Conservation (phyloP, 64 coral and sea anemone genomes). For the Actinia tenebrosa region DNA sequence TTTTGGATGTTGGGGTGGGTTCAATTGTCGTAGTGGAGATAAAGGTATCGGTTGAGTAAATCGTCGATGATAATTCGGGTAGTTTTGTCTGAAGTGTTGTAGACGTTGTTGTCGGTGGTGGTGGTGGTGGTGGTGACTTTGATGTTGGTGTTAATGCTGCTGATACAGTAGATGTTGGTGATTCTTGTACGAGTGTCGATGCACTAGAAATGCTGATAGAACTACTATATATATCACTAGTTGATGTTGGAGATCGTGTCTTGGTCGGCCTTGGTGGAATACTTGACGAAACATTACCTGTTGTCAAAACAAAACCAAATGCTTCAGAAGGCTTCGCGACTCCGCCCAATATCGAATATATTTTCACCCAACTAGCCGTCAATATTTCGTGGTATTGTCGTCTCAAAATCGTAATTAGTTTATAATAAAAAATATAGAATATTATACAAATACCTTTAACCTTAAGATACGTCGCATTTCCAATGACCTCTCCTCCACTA, state of each 20-base stretch:
- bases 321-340: background rate
- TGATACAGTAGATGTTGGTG: background rate
- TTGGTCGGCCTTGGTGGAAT: background rate
- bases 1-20: background rate
- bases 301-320: background rate
- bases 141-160: background rate
- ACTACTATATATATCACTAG: background rate
- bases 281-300: background rate
- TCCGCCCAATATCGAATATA: too few relatives aligned
- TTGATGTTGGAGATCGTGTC: background rate
- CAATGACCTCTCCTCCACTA: background rate
- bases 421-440: too few relatives aligned
- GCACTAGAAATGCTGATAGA: background rate
- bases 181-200: background rate
- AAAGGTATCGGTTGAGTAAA: background rate
- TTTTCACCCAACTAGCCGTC: too few relatives aligned
- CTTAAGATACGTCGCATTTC: background rate
- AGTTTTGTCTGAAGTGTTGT: background rate
- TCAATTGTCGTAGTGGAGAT: background rate
- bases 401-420: too few relatives aligned
- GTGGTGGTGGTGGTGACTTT: background rate
- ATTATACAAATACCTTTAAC: constrained; percentile 1
- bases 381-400: too few relatives aligned
- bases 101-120: background rate
- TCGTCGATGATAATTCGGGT: too few relatives aligned